These are phyloP conservation scores for Sebastiscus tertius DNA, from an alignment of 2,797 vertebrate species.

Conservation along the genomic window DNA sequence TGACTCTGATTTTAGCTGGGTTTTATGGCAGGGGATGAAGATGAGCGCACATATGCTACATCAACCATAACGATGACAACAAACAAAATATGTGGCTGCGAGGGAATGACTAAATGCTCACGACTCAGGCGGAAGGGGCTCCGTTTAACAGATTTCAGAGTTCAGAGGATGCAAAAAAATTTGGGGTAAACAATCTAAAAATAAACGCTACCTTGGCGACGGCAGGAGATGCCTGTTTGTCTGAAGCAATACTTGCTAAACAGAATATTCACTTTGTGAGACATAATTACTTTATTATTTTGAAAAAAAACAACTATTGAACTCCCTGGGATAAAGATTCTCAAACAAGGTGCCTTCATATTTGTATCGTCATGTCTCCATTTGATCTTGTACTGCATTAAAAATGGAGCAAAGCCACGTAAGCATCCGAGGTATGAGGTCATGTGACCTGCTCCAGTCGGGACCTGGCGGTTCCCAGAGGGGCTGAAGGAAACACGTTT, in stretches of 20 bases:
- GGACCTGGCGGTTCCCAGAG: not conserved
- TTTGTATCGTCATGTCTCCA: not conserved
- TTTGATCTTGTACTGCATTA: not conserved
- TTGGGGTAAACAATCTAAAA: conserved; percentile 52
- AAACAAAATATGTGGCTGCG: conserved; percentile 27
- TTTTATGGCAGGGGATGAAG: conserved; percentile 25
- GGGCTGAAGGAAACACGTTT: conserved; percentile 8
- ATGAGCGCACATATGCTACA: conserved; percentile 46
- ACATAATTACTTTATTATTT: too few relatives aligned
- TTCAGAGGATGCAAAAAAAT: conserved; percentile 28
- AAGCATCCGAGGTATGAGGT: not conserved
- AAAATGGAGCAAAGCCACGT: not conserved
- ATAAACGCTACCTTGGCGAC: conserved; percentile 11
- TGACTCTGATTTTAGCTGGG: conserved; percentile 4
- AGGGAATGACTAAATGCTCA: conserved; percentile 19
- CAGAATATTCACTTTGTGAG: not conserved
- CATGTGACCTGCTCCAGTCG: conserved; percentile 9
- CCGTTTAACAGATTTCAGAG: conserved; percentile 15
- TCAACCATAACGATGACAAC: conserved; percentile 42
- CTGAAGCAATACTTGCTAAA: not conserved
- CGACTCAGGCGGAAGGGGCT: conserved; percentile 29
- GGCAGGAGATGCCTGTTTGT: not conserved
- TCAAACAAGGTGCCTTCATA: not conserved
- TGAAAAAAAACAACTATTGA: too few relatives aligned
- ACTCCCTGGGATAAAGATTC: not conserved